A percentile compares a stretch with the other conserved stretches of the same genome.
phyloP scores from a whole-genome alignment of 2,797 vertebrate species.

The Malacoraja senta region DNA sequence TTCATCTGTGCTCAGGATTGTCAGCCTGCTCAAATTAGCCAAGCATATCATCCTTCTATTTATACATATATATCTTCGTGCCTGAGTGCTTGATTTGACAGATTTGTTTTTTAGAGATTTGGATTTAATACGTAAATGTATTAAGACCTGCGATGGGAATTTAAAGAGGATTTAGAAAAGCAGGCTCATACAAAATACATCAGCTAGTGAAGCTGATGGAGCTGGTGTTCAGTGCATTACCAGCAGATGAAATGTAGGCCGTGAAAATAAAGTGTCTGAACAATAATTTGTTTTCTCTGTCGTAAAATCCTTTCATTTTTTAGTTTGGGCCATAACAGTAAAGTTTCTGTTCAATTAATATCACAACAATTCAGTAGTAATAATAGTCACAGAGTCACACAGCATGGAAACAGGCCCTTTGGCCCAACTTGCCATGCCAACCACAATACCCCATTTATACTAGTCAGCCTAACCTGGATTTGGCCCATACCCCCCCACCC shows the following conservation, averaged over 20 bases:
- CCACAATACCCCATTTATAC: no score
- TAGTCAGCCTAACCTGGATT: no score
- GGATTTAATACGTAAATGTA: background rate
- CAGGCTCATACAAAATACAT: background rate
- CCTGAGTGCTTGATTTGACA: background rate
- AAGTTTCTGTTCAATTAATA: slow-evolving; percentile 2
- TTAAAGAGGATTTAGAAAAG: slow-evolving; percentile 28
- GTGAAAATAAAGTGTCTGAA: background rate
- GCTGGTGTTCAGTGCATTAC: background rate
- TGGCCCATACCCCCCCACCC: no score
- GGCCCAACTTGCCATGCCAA: no score
- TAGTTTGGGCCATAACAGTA: background rate
- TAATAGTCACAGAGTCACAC: background rate
- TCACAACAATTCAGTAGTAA: background rate
- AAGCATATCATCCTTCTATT: background rate
- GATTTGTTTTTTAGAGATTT: slow-evolving; percentile 5
- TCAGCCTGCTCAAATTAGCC: background rate
- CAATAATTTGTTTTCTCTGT: background rate
- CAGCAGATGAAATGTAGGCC: background rate
- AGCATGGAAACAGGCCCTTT: no score
- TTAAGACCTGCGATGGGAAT: background rate
- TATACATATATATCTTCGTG: background rate
- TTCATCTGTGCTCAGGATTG: background rate
- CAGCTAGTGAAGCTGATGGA: background rate
- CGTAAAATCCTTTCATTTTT: background rate